Conservation (phyloP, 2,888 invertebrate species). For the Drosophila mayaguana region DNA sequence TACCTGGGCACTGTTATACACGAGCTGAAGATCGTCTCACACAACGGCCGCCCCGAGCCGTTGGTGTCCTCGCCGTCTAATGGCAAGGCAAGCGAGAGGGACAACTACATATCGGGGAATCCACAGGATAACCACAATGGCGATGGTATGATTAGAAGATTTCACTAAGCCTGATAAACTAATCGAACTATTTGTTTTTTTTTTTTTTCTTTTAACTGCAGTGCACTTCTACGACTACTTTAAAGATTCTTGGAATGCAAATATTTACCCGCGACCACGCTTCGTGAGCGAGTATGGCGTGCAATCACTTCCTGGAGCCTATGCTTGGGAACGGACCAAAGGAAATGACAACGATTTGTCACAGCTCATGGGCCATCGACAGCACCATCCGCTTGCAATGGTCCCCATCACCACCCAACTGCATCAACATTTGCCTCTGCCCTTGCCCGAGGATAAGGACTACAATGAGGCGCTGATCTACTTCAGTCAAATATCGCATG, state of each 20-base stretch:
- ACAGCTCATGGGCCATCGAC: slow-evolving; percentile 90
- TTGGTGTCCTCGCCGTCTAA: slow-evolving; percentile 97
- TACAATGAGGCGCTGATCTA: slow-evolving; percentile 91
- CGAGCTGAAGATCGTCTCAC: slow-evolving; percentile 86
- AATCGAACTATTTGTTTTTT: background rate
- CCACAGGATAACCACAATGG: slow-evolving; percentile 93
- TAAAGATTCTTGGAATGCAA: slow-evolving; percentile 92
- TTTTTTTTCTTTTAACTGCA: slow-evolving; percentile 84
- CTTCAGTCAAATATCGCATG: slow-evolving; percentile 95
- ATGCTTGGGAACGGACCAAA: slow-evolving; percentile 88
- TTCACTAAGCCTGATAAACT: slow-evolving; percentile 36
- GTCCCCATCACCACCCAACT: slow-evolving; percentile 88
- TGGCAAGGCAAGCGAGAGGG: slow-evolving; percentile 89
- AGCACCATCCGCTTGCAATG: slow-evolving; percentile 94
- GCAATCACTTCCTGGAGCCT: slow-evolving; percentile 93
- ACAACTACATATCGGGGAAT: slow-evolving; percentile 91
- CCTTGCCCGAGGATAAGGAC: slow-evolving; percentile 86
- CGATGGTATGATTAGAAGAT: slow-evolving; percentile 88
- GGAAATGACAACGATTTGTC: slow-evolving; percentile 86
- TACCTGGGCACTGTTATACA: slow-evolving; percentile 92
- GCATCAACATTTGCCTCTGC: slow-evolving; percentile 88
- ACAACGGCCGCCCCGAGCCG: slow-evolving; percentile 82
- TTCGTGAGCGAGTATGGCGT: slow-evolving; percentile 98
- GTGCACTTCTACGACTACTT: slow-evolving; percentile 96
- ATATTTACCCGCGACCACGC: slow-evolving; percentile 91